Conservation (phyloP, 2,797 vertebrate genomes). For the Phrynocephalus vlangalii region DNA sequence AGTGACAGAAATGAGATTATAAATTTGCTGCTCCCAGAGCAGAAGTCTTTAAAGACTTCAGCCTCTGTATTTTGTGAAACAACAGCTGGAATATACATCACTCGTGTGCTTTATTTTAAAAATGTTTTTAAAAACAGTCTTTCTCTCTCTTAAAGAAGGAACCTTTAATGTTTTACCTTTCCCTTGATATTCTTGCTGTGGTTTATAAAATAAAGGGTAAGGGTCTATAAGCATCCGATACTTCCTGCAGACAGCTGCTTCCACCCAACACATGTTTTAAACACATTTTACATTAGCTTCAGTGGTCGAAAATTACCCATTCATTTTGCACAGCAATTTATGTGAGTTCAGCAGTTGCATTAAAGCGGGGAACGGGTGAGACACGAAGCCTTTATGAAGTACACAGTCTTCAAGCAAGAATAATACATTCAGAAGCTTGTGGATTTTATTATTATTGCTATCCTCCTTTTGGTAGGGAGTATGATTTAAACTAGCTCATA, state of each 20-base stretch:
- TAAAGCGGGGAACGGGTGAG: slow-evolving; percentile 32
- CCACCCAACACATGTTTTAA: slow-evolving; percentile 71
- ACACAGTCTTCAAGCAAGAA: slow-evolving; percentile 24
- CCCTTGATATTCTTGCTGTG: slow-evolving; percentile 66
- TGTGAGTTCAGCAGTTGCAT: slow-evolving; percentile 57
- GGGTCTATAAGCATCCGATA: slow-evolving; percentile 64
- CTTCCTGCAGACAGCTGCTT: slow-evolving; percentile 66
- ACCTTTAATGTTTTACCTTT: slow-evolving; percentile 67
- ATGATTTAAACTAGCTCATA: slow-evolving; percentile 22
- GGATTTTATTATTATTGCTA: slow-evolving; percentile 18
- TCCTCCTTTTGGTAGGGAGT: background rate
- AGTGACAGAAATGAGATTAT: slow-evolving; percentile 64
- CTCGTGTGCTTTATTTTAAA: slow-evolving; percentile 55
- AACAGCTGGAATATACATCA: slow-evolving; percentile 70
- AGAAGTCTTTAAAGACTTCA: slow-evolving; percentile 58
- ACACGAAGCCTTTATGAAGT: background rate
- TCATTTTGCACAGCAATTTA: slow-evolving; percentile 48
- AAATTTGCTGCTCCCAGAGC: slow-evolving; percentile 61
- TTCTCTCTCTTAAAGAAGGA: slow-evolving; percentile 31
- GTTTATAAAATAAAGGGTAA: slow-evolving; percentile 56
- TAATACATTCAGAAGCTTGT: slow-evolving; percentile 26
- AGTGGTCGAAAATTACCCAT: slow-evolving; percentile 61
- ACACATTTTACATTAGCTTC: slow-evolving; percentile 59
- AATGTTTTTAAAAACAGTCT: slow-evolving; percentile 61
- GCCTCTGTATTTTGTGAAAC: slow-evolving; percentile 48